These are phyloP conservation scores for Mesitornis unicolor DNA, from an alignment of 2,113 vertebrate genomes.

Conservation along the genomic window DNA sequence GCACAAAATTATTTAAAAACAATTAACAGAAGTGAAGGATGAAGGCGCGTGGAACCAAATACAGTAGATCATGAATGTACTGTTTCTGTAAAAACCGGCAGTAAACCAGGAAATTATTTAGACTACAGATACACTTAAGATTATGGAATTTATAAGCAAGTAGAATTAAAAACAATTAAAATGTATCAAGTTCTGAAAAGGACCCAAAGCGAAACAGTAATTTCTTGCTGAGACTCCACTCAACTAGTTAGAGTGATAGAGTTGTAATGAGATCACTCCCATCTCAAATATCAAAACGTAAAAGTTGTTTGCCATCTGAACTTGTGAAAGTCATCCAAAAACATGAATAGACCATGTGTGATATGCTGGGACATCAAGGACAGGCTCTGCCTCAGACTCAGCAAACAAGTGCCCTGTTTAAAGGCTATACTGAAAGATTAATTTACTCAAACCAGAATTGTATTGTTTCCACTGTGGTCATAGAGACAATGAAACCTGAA, in stretches of 20 bases:
- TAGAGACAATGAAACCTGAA: neutral
- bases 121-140: neutral
- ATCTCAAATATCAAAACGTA: neutral
- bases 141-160: neutral
- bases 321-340: neutral
- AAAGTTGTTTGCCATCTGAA: neutral
- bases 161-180: neutral
- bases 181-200: neutral
- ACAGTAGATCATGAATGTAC: neutral
- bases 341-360: neutral
- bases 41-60: neutral
- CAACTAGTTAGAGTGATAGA: neutral
- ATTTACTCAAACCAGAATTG: neutral
- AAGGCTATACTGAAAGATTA: neutral
- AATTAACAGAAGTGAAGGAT: neutral
- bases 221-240: neutral
- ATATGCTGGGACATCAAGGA: neutral
- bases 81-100: neutral
- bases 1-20: neutral
- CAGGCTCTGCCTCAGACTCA: neutral
- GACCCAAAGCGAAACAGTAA: neutral
- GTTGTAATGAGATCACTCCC: neutral
- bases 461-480: neutral
- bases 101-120: neutral
- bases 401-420: neutral